Evolutionary conservation across 2,113 vertebrate species (phyloP).

Genomic region (Vireo altiloquus): DNA sequence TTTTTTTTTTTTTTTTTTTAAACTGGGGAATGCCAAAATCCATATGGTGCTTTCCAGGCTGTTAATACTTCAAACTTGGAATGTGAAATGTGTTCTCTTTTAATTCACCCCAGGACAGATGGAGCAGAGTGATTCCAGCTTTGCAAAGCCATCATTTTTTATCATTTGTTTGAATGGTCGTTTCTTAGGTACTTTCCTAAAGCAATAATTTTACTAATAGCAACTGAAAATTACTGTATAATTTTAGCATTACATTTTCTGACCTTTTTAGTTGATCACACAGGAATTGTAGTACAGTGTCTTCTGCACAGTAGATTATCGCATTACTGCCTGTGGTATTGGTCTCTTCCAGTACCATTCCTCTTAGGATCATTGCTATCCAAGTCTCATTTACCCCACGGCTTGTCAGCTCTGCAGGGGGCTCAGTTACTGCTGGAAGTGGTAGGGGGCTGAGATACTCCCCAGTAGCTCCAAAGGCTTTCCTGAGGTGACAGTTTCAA

Average conservation of each 20-base stretch:
- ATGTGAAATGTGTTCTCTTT: background rate
- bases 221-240: slow-evolving; percentile 26
- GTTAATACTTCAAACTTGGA: background rate
- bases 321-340: background rate
- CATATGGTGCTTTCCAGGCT: background rate
- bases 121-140: background rate
- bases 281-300: background rate
- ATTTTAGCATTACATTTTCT: slow-evolving; percentile 38
- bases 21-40: background rate
- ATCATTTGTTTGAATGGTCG: background rate
- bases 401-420: background rate
- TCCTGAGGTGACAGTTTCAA: accelerated
- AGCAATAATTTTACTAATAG: slow-evolving; percentile 44
- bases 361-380: background rate
- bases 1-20: too few relatives aligned
- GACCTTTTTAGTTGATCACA: slow-evolving; percentile 12
- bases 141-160: background rate
- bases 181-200: slow-evolving; percentile 15
- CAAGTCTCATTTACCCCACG: background rate
- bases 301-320: slow-evolving; percentile 13
- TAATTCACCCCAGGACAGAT: background rate
- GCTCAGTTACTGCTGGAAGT: background rate
- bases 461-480: background rate
- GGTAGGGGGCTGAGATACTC: background rate
- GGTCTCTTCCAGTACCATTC: background rate